A percentile compares a stretch with the other conserved stretches of the same genome.
Evolutionary conservation across 1,140 invertebrate species (phyloP).

Genomic region (Eciton burchellii): DNA sequence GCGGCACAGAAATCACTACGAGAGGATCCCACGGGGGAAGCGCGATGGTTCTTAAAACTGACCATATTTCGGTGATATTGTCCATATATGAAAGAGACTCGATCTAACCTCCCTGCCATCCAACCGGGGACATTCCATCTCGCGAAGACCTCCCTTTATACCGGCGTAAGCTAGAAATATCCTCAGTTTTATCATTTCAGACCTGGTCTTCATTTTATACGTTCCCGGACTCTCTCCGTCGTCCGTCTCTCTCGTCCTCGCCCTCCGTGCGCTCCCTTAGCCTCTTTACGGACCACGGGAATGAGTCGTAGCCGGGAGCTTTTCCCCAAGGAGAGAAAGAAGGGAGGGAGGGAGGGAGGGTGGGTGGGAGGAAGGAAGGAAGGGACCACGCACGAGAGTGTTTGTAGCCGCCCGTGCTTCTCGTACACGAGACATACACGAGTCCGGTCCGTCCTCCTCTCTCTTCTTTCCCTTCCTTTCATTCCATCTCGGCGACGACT

Average conservation of each 20-base stretch:
- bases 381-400: conserved; percentile 65
- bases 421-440: conserved; percentile 24
- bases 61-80: conserved; percentile 68
- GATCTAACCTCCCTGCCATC: conserved; percentile 57
- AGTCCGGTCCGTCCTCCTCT: background rate
- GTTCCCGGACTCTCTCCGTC: conserved; percentile 46
- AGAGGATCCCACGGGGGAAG: conserved; percentile 2
- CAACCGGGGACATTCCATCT: conserved; percentile 60
- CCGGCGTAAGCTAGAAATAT: conserved; percentile 71
- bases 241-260: background rate
- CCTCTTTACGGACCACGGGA: conserved; percentile 71
- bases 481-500: conserved; percentile 21
- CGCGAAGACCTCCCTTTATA: conserved; percentile 61
- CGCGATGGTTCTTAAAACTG: conserved; percentile 67
- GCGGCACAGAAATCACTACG: conserved; percentile 42
- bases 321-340: conserved; percentile 63
- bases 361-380: no score
- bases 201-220: conserved; percentile 72
- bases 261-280: conserved; percentile 48
- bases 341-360: no score
- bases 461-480: background rate
- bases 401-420: conserved; percentile 61
- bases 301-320: conserved; percentile 70
- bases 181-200: conserved; percentile 74
- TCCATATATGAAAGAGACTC: conserved; percentile 66